phyloP scores from a whole-genome alignment of 2,888 invertebrate genomes.

The Lymantria monacha region DNA sequence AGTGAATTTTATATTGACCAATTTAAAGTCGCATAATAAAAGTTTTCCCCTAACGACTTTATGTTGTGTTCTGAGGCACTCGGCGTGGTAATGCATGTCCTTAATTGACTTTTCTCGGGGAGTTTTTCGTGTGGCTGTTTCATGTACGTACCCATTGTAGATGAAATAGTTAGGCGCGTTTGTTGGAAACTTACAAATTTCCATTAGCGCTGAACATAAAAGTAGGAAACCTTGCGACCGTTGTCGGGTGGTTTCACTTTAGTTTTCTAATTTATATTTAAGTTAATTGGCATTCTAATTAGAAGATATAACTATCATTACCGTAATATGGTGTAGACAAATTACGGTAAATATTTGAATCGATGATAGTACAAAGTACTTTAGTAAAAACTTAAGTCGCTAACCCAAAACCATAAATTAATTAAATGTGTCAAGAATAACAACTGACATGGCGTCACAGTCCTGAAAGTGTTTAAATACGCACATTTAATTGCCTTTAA shows the following conservation, averaged over 20 bases:
- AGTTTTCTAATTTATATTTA: too few relatives aligned
- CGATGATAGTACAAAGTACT: too few relatives aligned
- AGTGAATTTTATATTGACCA: conserved; percentile 43
- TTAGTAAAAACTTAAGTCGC: too few relatives aligned
- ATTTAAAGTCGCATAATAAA: conserved; percentile 45
- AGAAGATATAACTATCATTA: too few relatives aligned
- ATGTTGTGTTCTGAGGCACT: conserved; percentile 27
- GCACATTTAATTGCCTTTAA: too few relatives aligned
- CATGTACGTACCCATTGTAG: conserved; percentile 6
- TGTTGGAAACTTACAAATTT: conserved; percentile 15
- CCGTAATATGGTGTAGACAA: too few relatives aligned
- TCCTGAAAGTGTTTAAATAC: too few relatives aligned
- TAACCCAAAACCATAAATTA: too few relatives aligned
- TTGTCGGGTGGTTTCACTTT: conserved; percentile 5
- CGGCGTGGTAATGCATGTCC: conserved; percentile 26
- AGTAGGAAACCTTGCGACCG: conserved; percentile 19
- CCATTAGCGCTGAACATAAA: conserved; percentile 10
- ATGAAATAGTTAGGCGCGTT: conserved; percentile 15
- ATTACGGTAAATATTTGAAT: too few relatives aligned
- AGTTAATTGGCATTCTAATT: too few relatives aligned
- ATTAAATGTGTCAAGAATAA: too few relatives aligned
- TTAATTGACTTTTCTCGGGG: conserved; percentile 26
- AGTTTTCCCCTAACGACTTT: conserved; percentile 38
- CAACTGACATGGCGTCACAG: too few relatives aligned
- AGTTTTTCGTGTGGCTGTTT: conserved; percentile 18